These are phyloP conservation scores for Syngnathus acus DNA, from an alignment of 2,797 vertebrate species.

Conservation along the genomic window DNA sequence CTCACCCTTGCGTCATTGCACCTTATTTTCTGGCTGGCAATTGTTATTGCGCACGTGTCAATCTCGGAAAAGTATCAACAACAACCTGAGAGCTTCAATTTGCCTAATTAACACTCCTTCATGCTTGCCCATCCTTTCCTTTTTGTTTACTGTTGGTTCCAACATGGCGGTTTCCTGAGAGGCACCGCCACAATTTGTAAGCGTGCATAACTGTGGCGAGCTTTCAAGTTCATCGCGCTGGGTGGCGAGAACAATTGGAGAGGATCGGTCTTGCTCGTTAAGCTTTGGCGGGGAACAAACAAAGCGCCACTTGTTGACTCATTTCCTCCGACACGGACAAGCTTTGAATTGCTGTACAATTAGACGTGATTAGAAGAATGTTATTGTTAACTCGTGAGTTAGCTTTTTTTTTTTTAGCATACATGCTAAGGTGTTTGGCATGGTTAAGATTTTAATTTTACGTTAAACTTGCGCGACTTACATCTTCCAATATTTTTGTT, in stretches of 20 bases:
- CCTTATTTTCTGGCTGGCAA: conserved; percentile 22
- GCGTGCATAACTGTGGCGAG: conserved; percentile 29
- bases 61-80: conserved; percentile 20
- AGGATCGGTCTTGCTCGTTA: conserved; percentile 35
- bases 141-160: conserved; percentile 19
- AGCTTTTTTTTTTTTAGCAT: no score
- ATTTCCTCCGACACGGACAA: conserved; percentile 10
- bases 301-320: conserved; percentile 47
- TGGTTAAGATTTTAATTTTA: no score
- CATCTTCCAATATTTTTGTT: no score
- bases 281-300: conserved; percentile 35
- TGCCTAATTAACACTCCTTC: conserved; percentile 38
- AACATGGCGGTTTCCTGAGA: conserved; percentile 42
- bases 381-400: not conserved
- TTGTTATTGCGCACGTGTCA: conserved; percentile 28
- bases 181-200: not conserved
- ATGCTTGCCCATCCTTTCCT: conserved; percentile 11
- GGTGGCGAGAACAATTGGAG: conserved; percentile 40
- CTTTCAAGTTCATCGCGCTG: conserved; percentile 54
- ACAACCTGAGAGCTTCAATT: conserved; percentile 36
- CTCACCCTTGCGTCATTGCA: conserved; percentile 40
- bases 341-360: conserved; percentile 10
- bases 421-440: no score
- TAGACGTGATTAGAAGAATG: not conserved
- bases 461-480: no score